These are phyloP conservation scores for Eurois occulta DNA, from an alignment of 2,888 invertebrate genomes.

Conservation along the genomic window DNA sequence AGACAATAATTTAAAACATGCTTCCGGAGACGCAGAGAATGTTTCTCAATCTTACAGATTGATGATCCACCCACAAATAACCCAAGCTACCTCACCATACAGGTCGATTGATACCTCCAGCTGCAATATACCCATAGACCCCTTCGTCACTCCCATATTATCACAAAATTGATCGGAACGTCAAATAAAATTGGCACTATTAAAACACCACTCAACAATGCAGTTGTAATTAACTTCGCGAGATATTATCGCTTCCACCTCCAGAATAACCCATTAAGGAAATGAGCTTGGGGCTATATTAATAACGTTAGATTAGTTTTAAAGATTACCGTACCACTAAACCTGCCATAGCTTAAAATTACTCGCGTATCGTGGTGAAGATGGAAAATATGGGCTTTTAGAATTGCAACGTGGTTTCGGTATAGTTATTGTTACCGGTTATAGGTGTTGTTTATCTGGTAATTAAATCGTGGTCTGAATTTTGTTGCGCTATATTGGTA, in stretches of 20 bases:
- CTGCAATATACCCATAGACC: background rate
- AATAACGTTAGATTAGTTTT: conserved; percentile 65
- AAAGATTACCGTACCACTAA: conserved; percentile 45
- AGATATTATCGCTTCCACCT: conserved; percentile 55
- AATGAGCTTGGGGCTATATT: conserved; percentile 60
- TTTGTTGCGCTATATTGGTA: background rate
- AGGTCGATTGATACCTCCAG: background rate
- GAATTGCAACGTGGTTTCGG: conserved; percentile 27
- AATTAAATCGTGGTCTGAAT: conserved; percentile 24
- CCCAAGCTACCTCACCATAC: no score
- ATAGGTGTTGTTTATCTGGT: conserved; percentile 24
- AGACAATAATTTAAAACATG: no score
- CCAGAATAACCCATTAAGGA: conserved; percentile 61
- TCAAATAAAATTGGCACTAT: conserved; percentile 52
- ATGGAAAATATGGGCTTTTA: conserved; percentile 36
- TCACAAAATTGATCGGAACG: conserved; percentile 39
- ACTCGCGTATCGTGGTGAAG: conserved; percentile 21
- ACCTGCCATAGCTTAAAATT: conserved; percentile 52
- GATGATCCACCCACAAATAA: no score
- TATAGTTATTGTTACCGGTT: conserved; percentile 23
- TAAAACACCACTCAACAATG: conserved; percentile 55
- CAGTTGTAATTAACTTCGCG: conserved; percentile 59
- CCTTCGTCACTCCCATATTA: conserved; percentile 10
- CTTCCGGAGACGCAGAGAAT: no score
- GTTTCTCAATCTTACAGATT: no score